Conservation (phyloP, 2,797 vertebrate genomes). For the Hybognathus amarus region DNA sequence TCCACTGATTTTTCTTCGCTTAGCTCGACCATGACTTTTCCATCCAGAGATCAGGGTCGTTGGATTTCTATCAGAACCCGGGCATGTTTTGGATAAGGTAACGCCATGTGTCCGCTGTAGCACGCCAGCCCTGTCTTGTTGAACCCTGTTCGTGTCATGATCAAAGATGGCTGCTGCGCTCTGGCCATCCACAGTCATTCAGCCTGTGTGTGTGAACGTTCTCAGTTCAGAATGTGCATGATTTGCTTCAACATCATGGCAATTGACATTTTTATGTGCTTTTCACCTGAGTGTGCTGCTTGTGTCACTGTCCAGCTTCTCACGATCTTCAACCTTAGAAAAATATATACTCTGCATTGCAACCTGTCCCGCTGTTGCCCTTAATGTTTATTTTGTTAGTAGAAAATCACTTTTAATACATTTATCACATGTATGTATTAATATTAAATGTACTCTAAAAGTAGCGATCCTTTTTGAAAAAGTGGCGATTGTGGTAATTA, state of each 20-base stretch:
- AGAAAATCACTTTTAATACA: background rate
- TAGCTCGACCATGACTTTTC: conserved; percentile 96
- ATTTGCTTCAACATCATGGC: background rate
- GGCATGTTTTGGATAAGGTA: conserved; percentile 99
- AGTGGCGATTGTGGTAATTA: too few species aligned
- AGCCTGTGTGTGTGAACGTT: background rate
- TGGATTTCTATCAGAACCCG: conserved; percentile 98
- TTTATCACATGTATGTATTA: too few species aligned
- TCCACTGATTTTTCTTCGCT: conserved; percentile 85
- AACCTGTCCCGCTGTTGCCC: background rate
- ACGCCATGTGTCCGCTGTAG: conserved; percentile 86
- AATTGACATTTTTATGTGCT: background rate
- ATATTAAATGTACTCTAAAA: background rate
- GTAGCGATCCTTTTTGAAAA: too few species aligned
- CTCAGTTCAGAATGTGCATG: conserved; percentile 11
- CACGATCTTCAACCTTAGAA: conserved; percentile 13
- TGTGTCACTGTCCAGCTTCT: conserved; percentile 12
- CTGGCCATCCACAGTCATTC: background rate
- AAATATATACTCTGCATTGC: background rate
- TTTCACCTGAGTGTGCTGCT: background rate
- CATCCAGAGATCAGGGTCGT: conserved; percentile 97
- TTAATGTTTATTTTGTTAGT: background rate
- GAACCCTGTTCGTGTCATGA: background rate
- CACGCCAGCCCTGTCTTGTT: conserved; percentile 74
- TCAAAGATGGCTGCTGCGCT: background rate